A percentile compares a stretch with the other conserved stretches of the same genome.
phyloP scores from a whole-genome alignment of 2,797 vertebrate species.

The Phalanger gymnotis region DNA sequence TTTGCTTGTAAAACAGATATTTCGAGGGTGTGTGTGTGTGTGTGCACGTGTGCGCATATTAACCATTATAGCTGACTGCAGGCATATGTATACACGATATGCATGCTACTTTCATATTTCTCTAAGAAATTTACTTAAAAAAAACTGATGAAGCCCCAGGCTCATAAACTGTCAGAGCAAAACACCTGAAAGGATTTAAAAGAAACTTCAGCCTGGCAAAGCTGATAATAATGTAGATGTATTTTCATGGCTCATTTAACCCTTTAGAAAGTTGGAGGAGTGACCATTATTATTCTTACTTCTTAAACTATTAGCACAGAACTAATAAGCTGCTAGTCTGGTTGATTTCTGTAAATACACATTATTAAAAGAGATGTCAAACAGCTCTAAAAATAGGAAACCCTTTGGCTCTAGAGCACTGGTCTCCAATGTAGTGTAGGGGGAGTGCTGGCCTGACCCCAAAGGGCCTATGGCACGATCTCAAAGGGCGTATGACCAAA shows the following conservation, averaged over 20 bases:
- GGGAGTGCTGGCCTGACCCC: background rate
- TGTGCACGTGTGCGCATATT: conserved; percentile 27
- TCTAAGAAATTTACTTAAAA: conserved; percentile 63
- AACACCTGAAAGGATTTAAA: conserved; percentile 46
- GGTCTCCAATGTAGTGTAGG: background rate
- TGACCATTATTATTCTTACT: conserved; percentile 49
- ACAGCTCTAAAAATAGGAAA: conserved; percentile 25
- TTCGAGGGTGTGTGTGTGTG: conserved; percentile 31
- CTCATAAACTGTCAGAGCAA: conserved; percentile 36
- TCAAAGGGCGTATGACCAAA: background rate
- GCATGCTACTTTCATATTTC: conserved; percentile 28
- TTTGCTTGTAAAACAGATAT: conserved; percentile 77
- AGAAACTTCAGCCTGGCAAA: conserved; percentile 53
- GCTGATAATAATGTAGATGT: conserved; percentile 45
- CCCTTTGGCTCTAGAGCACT: background rate
- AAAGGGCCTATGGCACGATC: background rate
- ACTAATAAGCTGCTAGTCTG: conserved; percentile 14
- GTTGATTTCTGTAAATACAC: background rate
- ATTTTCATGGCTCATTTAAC: conserved; percentile 62
- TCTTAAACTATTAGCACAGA: conserved; percentile 41
- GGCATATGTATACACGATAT: conserved; percentile 45
- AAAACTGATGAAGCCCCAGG: conserved; percentile 55
- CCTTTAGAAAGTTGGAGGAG: conserved; percentile 33
- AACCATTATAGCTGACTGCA: conserved; percentile 72
- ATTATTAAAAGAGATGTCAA: background rate